phyloP scores from a whole-genome alignment of 1,140 invertebrate species.

The Calephelis nemesis region DNA sequence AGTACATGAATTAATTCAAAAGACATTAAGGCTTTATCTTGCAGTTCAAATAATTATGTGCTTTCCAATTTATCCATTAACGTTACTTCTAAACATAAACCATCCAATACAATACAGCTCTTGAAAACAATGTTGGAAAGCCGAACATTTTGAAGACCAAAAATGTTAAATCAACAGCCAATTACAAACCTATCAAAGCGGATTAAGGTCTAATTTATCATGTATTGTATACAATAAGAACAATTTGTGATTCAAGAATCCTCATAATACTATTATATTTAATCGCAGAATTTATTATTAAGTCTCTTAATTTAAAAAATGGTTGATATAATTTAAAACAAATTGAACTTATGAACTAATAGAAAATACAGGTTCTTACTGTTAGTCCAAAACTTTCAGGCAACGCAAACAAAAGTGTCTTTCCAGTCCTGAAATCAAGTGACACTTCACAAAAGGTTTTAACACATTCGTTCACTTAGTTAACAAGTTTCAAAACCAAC shows the following conservation, averaged over 20 bases:
- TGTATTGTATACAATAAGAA: neutral
- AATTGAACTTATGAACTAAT: neutral
- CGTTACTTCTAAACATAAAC: constrained; percentile 33
- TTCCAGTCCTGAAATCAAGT: constrained; percentile 34
- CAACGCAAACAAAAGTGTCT: constrained; percentile 29
- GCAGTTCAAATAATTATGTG: constrained; percentile 20
- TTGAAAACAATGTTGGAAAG: constrained; percentile 38
- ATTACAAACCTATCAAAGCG: constrained; percentile 23
- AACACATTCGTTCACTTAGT: constrained; percentile 36
- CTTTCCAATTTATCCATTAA: constrained; percentile 33
- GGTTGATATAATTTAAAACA: too few relatives aligned
- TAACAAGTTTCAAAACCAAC: constrained; percentile 13
- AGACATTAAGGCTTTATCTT: constrained; percentile 6
- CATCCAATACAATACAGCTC: constrained; percentile 33
- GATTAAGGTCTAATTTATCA: constrained; percentile 25
- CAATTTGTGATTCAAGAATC: neutral
- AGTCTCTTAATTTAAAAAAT: too few relatives aligned
- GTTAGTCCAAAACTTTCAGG: constrained; percentile 18
- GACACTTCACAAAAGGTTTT: constrained; percentile 44
- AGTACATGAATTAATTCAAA: neutral
- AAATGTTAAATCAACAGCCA: constrained; percentile 15
- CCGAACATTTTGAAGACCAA: constrained; percentile 28
- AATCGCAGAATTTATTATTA: neutral
- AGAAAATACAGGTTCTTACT: neutral
- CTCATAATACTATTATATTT: neutral